A percentile compares a stretch with the other conserved stretches of the same genome.
phyloP scores from a whole-genome alignment of 2,113 vertebrate species.

The Brienomyrus longianalis region DNA sequence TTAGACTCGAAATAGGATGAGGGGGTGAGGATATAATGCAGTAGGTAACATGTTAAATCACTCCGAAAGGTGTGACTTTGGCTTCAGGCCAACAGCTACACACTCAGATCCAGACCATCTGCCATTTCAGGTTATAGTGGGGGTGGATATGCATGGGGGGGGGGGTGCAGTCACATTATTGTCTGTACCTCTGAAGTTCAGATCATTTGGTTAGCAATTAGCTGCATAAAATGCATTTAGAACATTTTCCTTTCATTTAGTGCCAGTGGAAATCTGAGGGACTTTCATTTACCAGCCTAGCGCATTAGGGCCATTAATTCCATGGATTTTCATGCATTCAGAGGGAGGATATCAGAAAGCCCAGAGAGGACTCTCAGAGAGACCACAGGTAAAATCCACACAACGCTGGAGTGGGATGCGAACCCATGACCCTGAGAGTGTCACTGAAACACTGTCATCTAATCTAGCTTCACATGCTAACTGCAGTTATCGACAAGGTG shows the following conservation, averaged over 20 bases:
- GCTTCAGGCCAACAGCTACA: slow-evolving; percentile 49
- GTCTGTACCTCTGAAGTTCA: not conserved
- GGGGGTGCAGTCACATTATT: not conserved
- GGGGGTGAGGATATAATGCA: not conserved
- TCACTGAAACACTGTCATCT: not conserved
- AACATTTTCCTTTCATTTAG: not conserved
- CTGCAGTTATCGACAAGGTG: not conserved
- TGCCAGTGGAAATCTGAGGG: not conserved
- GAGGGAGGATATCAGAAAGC: not conserved
- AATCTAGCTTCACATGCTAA: not conserved
- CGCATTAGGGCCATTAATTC: not conserved
- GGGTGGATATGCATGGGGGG: not conserved
- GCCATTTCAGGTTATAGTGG: not conserved
- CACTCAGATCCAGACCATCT: not conserved
- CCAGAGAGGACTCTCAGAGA: not conserved
- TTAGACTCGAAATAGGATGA: not conserved
- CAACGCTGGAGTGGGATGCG: not conserved
- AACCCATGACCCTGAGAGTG: not conserved
- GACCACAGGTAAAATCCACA: not conserved
- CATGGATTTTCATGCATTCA: not conserved
- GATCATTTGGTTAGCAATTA: not conserved
- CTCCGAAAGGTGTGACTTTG: slow-evolving; percentile 45
- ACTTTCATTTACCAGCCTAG: not conserved
- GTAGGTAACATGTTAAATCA: not conserved
- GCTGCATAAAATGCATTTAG: not conserved